phyloP scores from a whole-genome alignment of 2,797 vertebrate species.

The Enteromius afrohamiltoni region DNA sequence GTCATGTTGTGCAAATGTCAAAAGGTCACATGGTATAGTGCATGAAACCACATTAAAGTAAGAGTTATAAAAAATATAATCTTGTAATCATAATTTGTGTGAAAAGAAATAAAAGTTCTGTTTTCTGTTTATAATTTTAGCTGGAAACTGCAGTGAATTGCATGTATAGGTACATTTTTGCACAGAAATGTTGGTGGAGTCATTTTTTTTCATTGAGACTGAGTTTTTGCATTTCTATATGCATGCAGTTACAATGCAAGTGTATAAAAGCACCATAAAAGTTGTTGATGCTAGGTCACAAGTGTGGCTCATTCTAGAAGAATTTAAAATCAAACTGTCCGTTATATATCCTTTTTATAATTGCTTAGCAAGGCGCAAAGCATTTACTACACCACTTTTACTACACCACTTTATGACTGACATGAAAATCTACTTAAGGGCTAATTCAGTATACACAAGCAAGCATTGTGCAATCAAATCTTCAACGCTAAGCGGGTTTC shows the following conservation, averaged over 20 bases:
- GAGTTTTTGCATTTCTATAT: too few relatives aligned
- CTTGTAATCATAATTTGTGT: neutral
- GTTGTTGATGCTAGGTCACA: neutral
- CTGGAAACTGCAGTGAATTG: neutral
- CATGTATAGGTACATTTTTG: neutral
- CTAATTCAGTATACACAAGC: neutral
- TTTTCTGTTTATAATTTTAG: neutral
- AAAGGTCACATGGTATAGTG: neutral
- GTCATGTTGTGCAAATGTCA: neutral
- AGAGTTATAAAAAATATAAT: neutral
- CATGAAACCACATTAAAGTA: neutral
- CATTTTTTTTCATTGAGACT: neutral
- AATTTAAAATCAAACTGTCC: neutral
- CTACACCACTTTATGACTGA: slow-evolving; percentile 9
- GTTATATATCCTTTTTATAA: neutral
- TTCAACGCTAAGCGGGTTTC: neutral
- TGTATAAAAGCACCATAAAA: neutral
- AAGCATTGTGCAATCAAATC: neutral
- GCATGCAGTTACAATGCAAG: neutral
- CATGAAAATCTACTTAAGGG: slow-evolving; percentile 17
- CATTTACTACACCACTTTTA: neutral
- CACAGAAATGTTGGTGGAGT: neutral
- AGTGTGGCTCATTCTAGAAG: neutral
- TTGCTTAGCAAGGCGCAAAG: neutral
- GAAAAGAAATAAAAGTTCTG: neutral